phyloP scores from a whole-genome alignment of 1,140 invertebrate species.

The Drosophila bifasciata region DNA sequence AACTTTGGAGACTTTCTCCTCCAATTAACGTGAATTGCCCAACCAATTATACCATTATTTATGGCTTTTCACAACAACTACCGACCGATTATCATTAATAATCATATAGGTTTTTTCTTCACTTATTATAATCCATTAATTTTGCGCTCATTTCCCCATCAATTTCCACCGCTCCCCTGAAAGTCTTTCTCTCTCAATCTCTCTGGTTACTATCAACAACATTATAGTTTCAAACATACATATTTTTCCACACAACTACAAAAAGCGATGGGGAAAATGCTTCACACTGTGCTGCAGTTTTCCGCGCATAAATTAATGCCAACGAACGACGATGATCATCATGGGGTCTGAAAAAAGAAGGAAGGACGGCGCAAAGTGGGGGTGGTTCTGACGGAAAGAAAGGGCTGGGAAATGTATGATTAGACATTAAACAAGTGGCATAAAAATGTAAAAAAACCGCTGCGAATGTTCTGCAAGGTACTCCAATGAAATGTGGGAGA shows the following conservation, averaged over 20 bases:
- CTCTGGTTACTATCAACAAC: background rate
- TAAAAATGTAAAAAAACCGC: slow-evolving; percentile 30
- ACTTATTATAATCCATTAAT: slow-evolving; percentile 48
- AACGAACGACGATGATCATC: slow-evolving; percentile 24
- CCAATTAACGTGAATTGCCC: slow-evolving; percentile 7
- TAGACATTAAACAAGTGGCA: slow-evolving; percentile 31
- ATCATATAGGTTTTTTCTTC: slow-evolving; percentile 23
- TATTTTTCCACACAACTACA: slow-evolving; percentile 36
- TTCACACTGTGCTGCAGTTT: slow-evolving; percentile 70
- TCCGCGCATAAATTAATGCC: slow-evolving; percentile 67
- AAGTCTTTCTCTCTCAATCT: background rate
- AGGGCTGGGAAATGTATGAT: slow-evolving; percentile 39
- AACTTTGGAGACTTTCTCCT: slow-evolving; percentile 25
- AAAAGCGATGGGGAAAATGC: slow-evolving; percentile 31
- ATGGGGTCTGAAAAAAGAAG: background rate
- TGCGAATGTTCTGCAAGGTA: slow-evolving; percentile 2
- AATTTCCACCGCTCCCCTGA: background rate
- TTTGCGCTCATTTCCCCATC: slow-evolving; percentile 25
- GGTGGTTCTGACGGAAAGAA: slow-evolving; percentile 10
- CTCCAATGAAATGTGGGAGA: slow-evolving; percentile 3
- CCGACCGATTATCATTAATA: slow-evolving; percentile 35
- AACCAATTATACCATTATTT: slow-evolving; percentile 29
- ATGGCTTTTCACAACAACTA: slow-evolving; percentile 16
- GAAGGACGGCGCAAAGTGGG: slow-evolving; percentile 5
- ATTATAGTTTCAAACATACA: background rate